Conservation (phyloP, 1,140 invertebrate genomes). For the Druon quercuslanigerum region DNA sequence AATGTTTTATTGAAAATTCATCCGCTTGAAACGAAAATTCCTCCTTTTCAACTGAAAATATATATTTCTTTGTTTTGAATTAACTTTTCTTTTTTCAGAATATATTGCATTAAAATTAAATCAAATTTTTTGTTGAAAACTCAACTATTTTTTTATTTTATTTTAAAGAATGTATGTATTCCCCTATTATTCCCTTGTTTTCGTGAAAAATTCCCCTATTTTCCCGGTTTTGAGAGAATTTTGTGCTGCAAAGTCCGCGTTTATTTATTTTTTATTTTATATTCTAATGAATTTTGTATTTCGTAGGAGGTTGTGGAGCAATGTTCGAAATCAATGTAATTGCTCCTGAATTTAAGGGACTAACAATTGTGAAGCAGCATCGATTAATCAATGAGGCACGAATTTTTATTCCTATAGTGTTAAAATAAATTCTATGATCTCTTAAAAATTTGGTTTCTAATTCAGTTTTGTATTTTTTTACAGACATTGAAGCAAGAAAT, state of each 20-base stretch:
- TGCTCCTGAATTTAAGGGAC: conserved; percentile 84
- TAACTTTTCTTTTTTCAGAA: no score
- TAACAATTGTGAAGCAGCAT: conserved; percentile 88
- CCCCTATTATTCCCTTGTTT: no score
- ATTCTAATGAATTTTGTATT: conserved; percentile 35
- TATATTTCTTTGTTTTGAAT: no score
- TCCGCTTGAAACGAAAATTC: no score
- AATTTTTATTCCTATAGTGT: conserved; percentile 5
- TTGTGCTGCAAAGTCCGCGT: neutral
- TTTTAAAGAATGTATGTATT: no score
- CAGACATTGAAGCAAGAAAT: conserved; percentile 86
- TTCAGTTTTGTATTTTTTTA: conserved; percentile 57
- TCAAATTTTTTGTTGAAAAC: no score
- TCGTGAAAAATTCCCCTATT: no score
- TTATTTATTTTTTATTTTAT: conserved; percentile 37
- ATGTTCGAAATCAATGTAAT: conserved; percentile 91
- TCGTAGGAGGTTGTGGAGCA: conserved; percentile 87
- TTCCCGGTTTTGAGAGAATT: no score
- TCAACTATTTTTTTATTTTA: neutral
- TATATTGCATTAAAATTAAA: no score
- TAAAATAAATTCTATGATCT: neutral
- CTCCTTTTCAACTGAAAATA: no score
- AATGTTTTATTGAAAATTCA: no score
- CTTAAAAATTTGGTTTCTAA: conserved; percentile 30
- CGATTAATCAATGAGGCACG: conserved; percentile 84